phyloP scores from a whole-genome alignment of 2,888 invertebrate genomes.

The Linnaemya vulpina region DNA sequence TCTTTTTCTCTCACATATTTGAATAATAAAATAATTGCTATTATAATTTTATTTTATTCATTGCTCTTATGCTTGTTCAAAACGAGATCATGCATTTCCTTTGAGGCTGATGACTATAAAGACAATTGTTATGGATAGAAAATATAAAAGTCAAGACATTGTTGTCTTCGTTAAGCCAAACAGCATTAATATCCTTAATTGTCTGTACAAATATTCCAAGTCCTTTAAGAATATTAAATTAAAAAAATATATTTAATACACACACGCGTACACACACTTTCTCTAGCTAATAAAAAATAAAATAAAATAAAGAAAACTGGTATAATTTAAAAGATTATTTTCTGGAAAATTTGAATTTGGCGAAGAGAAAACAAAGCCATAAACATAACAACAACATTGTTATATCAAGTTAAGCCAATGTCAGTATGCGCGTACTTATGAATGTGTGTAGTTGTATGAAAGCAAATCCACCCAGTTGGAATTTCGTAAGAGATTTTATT shows the following conservation, averaged over 20 bases:
- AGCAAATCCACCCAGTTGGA: constrained; percentile 8
- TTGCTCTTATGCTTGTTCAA: not conserved
- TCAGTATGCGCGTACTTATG: not conserved
- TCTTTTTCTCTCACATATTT: not conserved
- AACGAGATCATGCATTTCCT: constrained; percentile 46
- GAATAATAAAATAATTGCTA: constrained; percentile 24
- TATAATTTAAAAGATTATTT: constrained; percentile 66
- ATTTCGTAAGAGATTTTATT: not conserved
- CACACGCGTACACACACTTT: not conserved
- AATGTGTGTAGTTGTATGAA: not conserved
- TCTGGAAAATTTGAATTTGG: constrained; percentile 64
- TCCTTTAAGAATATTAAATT: constrained; percentile 63
- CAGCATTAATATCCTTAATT: constrained; percentile 67
- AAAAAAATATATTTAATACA: constrained; percentile 22
- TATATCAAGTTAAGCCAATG: constrained; percentile 2
- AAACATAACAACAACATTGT: constrained; percentile 34
- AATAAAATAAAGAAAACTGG: constrained; percentile 27
- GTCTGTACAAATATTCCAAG: constrained; percentile 45
- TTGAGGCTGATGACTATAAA: constrained; percentile 32
- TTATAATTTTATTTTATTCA: constrained; percentile 4
- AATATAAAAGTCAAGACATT: constrained; percentile 26
- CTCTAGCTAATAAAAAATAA: constrained; percentile 17
- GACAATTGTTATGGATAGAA: constrained; percentile 10
- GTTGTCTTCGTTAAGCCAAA: constrained; percentile 34
- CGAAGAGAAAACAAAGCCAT: constrained; percentile 35